Evolutionary conservation across 2,113 vertebrate genomes (phyloP), one percentile per base, ranked within the genome.

Genomic region (Aldabrachelys gigantea): DNA sequence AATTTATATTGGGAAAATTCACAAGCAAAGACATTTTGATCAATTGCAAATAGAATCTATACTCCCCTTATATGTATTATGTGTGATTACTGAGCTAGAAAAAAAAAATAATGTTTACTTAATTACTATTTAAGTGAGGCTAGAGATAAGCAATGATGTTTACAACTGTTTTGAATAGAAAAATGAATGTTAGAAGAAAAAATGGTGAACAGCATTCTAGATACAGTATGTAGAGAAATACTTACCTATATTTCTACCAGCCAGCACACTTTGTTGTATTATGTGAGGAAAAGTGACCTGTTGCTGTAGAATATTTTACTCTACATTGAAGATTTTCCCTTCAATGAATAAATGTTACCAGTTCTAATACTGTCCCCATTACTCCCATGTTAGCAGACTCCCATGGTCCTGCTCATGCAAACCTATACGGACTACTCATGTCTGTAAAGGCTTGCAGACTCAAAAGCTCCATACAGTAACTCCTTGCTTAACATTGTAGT

Each of bases 131-230:
- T 13, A 14, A 47, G 22, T 7, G 38, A 9, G 3, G 10, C 21
- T 5, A 92, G 3, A 19, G 2, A 4, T 38, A 72, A 82, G 10
- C n/a, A 54, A 4, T 10, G 0, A 0, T 41, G 3, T 81, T 87
- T 5, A 22, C n/a, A 17, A 54, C 2, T 87, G 65, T 89, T 84
- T 59, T 38, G 8, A 80, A 44, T 47, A 87, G n/a, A 91, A 92
- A 81, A 87, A 65, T 2, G 22, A 6, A 6, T 6, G 31, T 65
- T 54, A 14, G 72, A 50, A 79, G 62, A 89, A 87, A 52, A 78
- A 85, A 81, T 22, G 5, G 14, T 10, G 92, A 88, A 56, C 5
- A 88, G 49, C 88, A 92, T 82, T 49, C 22, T 76, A 62, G 38
- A 35, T 72, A 8, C n/a, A 38, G 31, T 69, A 9, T 21, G 8